Conservation (phyloP, 2,113 vertebrate species). For the Myrmecobius fasciatus region DNA sequence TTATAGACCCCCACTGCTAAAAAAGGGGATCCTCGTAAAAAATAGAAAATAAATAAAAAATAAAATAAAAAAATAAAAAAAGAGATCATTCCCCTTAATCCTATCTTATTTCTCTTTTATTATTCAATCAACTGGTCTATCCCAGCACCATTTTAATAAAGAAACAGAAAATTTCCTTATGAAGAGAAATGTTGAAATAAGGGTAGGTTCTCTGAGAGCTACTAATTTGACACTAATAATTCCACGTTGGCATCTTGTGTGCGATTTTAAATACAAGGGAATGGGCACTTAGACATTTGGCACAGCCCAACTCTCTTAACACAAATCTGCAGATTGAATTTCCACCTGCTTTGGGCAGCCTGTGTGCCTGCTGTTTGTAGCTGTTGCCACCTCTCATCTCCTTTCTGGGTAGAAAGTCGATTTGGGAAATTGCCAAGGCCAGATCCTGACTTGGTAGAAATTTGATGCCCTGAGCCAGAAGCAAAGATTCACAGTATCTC, state of each 20-base stretch:
- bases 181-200: slow-evolving; percentile 43
- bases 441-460: slow-evolving; percentile 59
- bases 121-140: slow-evolving; percentile 29
- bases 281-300: neutral
- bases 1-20: neutral
- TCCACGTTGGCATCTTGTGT: slow-evolving; percentile 1
- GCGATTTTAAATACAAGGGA: slow-evolving; percentile 8
- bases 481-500: neutral
- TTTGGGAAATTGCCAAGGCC: slow-evolving; percentile 58
- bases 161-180: slow-evolving; percentile 26
- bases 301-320: slow-evolving; percentile 23
- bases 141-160: slow-evolving; percentile 7
- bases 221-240: slow-evolving; percentile 39
- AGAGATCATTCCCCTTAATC: neutral
- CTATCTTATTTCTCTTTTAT: neutral
- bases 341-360: slow-evolving; percentile 9
- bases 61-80: too few species aligned
- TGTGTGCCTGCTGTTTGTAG: neutral
- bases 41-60: too few species aligned
- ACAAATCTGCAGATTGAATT: slow-evolving; percentile 62
- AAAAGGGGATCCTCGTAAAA: too few species aligned
- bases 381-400: neutral
- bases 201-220: slow-evolving; percentile 6
- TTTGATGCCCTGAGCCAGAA: slow-evolving; percentile 52
- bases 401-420: slow-evolving; percentile 50